Evolutionary conservation across 1,140 invertebrate species (phyloP), one percentile per base, ranked within the genome.

Genomic region (Octopus bimaculoides): DNA sequence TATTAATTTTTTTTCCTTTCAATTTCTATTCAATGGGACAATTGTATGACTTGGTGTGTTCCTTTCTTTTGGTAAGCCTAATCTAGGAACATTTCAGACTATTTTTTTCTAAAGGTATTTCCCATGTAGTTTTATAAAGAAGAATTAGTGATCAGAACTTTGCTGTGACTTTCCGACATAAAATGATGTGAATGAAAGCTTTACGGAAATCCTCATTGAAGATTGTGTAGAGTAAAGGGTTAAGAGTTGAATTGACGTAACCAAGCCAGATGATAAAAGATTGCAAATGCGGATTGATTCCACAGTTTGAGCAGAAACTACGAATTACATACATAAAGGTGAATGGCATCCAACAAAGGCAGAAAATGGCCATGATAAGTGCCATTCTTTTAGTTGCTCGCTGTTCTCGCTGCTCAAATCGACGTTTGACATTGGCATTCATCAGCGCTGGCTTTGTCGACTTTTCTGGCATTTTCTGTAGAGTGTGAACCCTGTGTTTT

Each of bases 321-420:
- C 88, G 80, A 8, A 85, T 85, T n/a, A 86, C 81, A 77, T 89
- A 89, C 88, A 98, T 92, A 6, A 97, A 94, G 92, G 99, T 98
- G 90, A 99, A 99, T 0, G 98, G 98, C 85, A 99, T 92, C 98
- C 98, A 99, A 86, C 97, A 98, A 54, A 97, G 94, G 86, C 99
- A 98, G 90, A 99, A 99, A 84, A 96, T 97, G 78, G 97, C 97
- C 96, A 99, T 98, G 83, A 99, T 99, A 77, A 99, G 93, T 66
- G 97, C 97, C 83, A 99, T 92, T 81, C 99, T 97, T 20, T 99
- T 92, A 0, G 98, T 99, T 0, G 98, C 98, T 77, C 98, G 92
- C 87, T 98, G 96, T 91, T 99, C 98, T 87, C 98, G 97, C 73
- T 86, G 79, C 79, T 88, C 86, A 82, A 88, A 88, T 79, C 86